Evolutionary conservation across 2,113 vertebrate species (phyloP).

Genomic region (Corythornis cristatus): DNA sequence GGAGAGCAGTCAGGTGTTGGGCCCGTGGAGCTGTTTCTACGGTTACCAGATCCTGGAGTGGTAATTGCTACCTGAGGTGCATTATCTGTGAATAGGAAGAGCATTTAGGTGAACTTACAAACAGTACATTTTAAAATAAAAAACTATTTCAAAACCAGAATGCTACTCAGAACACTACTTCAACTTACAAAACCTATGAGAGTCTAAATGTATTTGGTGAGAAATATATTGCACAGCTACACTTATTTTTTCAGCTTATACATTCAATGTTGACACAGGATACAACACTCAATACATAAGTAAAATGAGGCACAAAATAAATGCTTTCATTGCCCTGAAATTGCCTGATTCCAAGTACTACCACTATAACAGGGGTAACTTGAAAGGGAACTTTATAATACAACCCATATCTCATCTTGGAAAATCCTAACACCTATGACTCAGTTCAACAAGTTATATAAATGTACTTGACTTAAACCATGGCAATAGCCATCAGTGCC

Average conservation of each 20-base stretch:
- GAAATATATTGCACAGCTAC: not conserved
- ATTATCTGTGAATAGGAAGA: slow-evolving; percentile 87
- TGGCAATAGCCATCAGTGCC: not conserved
- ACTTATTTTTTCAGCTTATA: not conserved
- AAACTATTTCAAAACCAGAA: slow-evolving; percentile 33
- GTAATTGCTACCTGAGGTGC: slow-evolving; percentile 86
- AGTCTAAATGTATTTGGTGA: not conserved
- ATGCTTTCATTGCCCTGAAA: not conserved
- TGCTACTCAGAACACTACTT: slow-evolving; percentile 1
- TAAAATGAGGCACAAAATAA: not conserved
- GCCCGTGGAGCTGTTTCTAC: slow-evolving; percentile 92
- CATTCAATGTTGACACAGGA: not conserved
- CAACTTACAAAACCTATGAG: not conserved
- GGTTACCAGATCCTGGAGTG: slow-evolving; percentile 88
- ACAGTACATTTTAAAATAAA: slow-evolving; percentile 41
- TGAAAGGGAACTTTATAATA: not conserved
- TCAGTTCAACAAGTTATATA: not conserved
- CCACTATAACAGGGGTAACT: not conserved
- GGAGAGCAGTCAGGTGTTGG: slow-evolving; percentile 98
- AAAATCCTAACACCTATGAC: not conserved
- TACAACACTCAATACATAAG: not conserved
- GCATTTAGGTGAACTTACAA: slow-evolving; percentile 60
- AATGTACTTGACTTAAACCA: not conserved
- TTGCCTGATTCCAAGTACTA: not conserved
- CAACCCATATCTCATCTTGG: not conserved